These are phyloP conservation scores for Melitaea athalia DNA, from an alignment of 2,888 invertebrate genomes.

Conservation along the genomic window DNA sequence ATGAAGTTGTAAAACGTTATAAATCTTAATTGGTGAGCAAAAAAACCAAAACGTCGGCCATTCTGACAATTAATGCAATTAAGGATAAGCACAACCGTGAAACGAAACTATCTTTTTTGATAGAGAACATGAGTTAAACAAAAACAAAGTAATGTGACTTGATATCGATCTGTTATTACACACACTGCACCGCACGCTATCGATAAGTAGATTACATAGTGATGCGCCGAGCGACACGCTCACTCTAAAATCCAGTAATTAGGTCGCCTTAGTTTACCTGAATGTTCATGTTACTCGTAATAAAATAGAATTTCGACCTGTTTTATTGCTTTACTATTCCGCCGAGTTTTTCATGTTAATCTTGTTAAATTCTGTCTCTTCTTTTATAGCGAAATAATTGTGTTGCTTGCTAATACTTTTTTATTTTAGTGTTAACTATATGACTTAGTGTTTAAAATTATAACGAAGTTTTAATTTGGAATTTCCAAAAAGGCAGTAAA, in stretches of 20 bases:
- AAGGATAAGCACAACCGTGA: no score
- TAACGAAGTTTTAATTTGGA: no score
- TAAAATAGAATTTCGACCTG: conserved; percentile 29
- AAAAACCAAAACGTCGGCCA: no score
- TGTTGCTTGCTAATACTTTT: background rate
- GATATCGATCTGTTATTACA: conserved; percentile 36
- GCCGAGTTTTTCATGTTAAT: background rate
- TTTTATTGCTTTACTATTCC: conserved; percentile 21
- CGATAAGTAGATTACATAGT: conserved; percentile 36
- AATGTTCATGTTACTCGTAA: conserved; percentile 31
- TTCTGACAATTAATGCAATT: no score
- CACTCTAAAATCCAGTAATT: conserved; percentile 38
- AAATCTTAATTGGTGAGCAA: no score
- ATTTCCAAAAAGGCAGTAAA: no score
- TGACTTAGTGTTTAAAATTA: no score
- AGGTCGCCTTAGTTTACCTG: conserved; percentile 36
- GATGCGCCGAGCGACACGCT: conserved; percentile 31
- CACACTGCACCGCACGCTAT: conserved; percentile 33
- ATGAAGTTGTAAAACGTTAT: no score
- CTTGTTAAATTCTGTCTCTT: background rate
- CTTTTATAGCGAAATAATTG: background rate
- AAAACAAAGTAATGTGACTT: conserved; percentile 25
- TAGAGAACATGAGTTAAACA: conserved; percentile 15
- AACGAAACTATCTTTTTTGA: no score
- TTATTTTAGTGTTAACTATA: background rate